These are phyloP conservation scores for Sorex fumeus DNA, from an alignment of 2,113 vertebrate genomes.

Conservation along the genomic window DNA sequence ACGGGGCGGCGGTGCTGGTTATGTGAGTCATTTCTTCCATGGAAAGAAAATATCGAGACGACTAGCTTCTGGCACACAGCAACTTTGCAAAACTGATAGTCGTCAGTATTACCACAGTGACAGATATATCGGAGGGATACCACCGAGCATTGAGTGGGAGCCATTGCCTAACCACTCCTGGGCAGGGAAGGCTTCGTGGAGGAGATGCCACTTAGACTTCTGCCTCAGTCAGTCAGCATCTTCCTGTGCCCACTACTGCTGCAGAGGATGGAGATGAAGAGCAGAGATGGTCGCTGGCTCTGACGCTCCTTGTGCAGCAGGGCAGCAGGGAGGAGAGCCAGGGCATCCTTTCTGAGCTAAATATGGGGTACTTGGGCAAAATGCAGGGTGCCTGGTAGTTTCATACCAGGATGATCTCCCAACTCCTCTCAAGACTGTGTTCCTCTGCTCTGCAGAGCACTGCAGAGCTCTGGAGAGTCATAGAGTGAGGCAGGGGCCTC, in stretches of 20 bases:
- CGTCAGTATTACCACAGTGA: background rate
- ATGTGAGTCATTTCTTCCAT: background rate
- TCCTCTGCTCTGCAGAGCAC: background rate
- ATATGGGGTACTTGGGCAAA: rapidly evolving
- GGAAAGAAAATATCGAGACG: background rate
- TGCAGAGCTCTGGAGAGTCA: background rate
- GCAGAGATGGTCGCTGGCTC: background rate
- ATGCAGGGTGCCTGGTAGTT: background rate
- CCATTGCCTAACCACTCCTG: background rate
- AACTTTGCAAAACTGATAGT: background rate
- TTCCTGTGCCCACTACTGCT: background rate
- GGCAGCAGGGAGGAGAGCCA: background rate
- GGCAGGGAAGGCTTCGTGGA: constrained; percentile 16
- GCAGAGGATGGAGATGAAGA: background rate
- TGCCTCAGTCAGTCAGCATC: background rate
- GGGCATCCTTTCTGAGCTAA: background rate
- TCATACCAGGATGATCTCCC: background rate
- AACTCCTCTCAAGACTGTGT: background rate
- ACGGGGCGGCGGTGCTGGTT: background rate
- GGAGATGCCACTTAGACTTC: background rate
- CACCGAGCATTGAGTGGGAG: background rate
- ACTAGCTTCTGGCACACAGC: background rate
- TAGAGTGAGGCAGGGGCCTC: background rate
- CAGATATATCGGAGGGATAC: background rate
- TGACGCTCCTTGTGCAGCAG: background rate